These are phyloP conservation scores for Rhogogaster chlorosoma DNA, from an alignment of 2,888 invertebrate species.

Conservation along the genomic window DNA sequence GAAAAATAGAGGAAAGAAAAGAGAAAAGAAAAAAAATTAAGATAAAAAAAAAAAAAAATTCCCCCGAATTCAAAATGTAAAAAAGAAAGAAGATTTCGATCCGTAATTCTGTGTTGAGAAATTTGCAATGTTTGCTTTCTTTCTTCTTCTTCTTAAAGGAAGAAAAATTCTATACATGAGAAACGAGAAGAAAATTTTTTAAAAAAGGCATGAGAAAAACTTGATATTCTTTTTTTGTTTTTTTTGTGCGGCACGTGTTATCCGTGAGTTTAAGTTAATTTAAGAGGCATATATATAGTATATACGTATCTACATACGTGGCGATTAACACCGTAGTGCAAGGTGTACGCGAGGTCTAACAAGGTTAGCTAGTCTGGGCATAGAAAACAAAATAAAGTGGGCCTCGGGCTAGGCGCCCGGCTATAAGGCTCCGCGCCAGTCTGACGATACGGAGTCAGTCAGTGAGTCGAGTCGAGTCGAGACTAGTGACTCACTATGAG, in stretches of 20 bases:
- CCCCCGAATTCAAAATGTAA: no score
- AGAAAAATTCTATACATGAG: no score
- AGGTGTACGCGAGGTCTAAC: slow-evolving; percentile 68
- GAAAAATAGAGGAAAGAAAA: no score
- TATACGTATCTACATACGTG: slow-evolving; percentile 42
- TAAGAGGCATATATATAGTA: slow-evolving; percentile 28
- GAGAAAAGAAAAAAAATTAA: no score
- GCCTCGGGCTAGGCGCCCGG: slow-evolving; percentile 11
- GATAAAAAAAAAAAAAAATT: no score
- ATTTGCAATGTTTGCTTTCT: no score
- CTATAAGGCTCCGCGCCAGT: neutral
- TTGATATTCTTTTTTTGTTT: slow-evolving; percentile 46
- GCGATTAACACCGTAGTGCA: slow-evolving; percentile 67
- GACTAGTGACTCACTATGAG: slow-evolving; percentile 20
- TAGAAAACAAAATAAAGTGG: slow-evolving; percentile 19
- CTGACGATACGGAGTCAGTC: neutral
- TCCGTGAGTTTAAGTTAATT: slow-evolving; percentile 2
- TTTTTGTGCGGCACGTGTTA: neutral
- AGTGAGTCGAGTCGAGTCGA: neutral
- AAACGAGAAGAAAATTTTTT: neutral
- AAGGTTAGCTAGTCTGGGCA: slow-evolving; percentile 67
- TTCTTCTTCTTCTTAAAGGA: no score
- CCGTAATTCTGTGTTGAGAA: no score
- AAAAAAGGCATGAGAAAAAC: no score
- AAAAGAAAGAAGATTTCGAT: no score